These are phyloP conservation scores for Lateolabrax maculatus DNA, from an alignment of 2,797 vertebrate genomes.

Conservation along the genomic window DNA sequence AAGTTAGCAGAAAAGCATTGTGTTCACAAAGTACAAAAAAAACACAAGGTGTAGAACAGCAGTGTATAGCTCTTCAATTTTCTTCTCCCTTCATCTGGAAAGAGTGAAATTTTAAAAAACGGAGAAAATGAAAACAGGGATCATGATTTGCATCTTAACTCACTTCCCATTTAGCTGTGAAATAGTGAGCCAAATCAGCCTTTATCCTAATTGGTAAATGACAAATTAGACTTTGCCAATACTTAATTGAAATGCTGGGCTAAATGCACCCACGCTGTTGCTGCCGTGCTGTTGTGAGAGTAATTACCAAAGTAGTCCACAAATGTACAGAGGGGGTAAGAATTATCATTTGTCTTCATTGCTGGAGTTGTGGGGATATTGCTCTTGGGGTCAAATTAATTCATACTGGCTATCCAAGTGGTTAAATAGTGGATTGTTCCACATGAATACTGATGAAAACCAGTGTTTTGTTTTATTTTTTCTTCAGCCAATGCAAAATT, in stretches of 20 bases:
- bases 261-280: slow-evolving; percentile 70
- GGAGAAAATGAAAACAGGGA: slow-evolving; percentile 17
- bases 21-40: slow-evolving; percentile 5
- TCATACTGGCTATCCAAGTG: slow-evolving; percentile 55
- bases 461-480: background rate
- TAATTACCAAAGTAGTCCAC: slow-evolving; percentile 71
- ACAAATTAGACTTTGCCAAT: slow-evolving; percentile 77
- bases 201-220: slow-evolving; percentile 77
- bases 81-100: background rate
- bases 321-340: slow-evolving; percentile 57
- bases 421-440: slow-evolving; percentile 36
- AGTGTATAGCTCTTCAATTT: background rate
- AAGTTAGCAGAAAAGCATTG: slow-evolving; percentile 26
- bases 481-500: background rate
- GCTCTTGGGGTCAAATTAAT: slow-evolving; percentile 68
- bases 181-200: slow-evolving; percentile 66
- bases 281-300: slow-evolving; percentile 63
- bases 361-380: slow-evolving; percentile 57
- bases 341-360: slow-evolving; percentile 78
- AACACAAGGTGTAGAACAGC: background rate
- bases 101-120: background rate
- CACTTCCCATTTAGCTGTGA: slow-evolving; percentile 53
- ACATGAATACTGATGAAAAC: slow-evolving; percentile 44
- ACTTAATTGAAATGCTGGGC: slow-evolving; percentile 75
- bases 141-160: slow-evolving; percentile 57